phyloP scores from a whole-genome alignment of 2,113 vertebrate species.

The Anolis sagrei region DNA sequence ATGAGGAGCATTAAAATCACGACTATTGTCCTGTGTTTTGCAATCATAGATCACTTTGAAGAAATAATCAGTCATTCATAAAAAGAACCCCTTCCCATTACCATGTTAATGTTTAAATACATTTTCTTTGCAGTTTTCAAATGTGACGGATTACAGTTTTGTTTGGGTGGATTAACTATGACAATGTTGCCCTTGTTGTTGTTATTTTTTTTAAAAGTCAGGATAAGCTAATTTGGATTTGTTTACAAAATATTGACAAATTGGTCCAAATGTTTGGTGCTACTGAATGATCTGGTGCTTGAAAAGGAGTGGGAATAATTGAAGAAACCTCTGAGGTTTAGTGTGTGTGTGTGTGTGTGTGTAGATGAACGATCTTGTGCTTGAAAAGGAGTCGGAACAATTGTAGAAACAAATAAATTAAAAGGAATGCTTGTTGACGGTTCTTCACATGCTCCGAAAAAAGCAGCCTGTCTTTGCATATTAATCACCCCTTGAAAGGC shows the following conservation, averaged over 20 bases:
- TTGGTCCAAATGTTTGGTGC: conserved; percentile 53
- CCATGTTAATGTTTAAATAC: conserved; percentile 23
- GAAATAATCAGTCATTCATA: neutral
- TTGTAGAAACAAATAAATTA: too few species aligned
- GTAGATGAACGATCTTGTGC: conserved; percentile 60
- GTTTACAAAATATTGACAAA: conserved; percentile 76
- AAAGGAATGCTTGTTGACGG: conserved; percentile 70
- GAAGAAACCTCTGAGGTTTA: conserved; percentile 65
- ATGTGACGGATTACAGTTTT: neutral
- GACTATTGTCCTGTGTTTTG: conserved; percentile 7
- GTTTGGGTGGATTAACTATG: neutral
- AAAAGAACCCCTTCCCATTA: neutral
- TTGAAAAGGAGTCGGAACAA: conserved; percentile 61
- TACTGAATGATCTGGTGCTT: conserved; percentile 67
- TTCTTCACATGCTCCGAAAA: conserved; percentile 71
- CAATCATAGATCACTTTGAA: neutral
- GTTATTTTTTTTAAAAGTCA: neutral
- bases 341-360: too few species aligned
- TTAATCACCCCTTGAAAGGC: conserved; percentile 82
- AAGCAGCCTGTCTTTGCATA: conserved; percentile 78
- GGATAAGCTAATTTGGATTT: conserved; percentile 51
- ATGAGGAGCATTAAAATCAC: conserved; percentile 8
- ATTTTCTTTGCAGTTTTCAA: neutral
- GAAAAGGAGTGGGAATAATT: conserved; percentile 69
- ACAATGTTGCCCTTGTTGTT: neutral